Percentiles rank a stretch among this genome's conserved stretches.
These are phyloP conservation scores for Halocaridina rubra DNA, from an alignment of 2,888 invertebrate genomes.

Conservation along the genomic window DNA sequence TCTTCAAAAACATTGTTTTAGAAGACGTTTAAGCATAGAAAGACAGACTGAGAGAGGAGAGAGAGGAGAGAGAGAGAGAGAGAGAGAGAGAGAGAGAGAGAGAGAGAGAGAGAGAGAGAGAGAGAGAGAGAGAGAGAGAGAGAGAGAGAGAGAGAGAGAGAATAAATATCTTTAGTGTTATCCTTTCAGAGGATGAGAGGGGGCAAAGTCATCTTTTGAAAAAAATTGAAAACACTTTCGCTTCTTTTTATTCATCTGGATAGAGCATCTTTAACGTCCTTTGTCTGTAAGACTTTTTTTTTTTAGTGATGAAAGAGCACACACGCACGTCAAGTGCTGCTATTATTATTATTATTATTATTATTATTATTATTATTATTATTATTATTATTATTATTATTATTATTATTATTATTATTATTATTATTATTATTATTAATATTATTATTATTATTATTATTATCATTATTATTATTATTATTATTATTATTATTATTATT, in stretches of 20 bases:
- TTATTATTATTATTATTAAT: background rate
- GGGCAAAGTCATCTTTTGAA: too few species aligned
- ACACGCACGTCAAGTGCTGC: too few species aligned
- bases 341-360: background rate
- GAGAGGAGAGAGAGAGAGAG: background rate
- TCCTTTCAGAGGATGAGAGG: too few species aligned
- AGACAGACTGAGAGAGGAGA: background rate
- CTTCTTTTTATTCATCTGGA: too few species aligned
- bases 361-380: background rate
- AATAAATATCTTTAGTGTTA: too few species aligned
- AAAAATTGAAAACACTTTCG: too few species aligned
- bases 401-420: background rate
- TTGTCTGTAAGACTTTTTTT: too few species aligned
- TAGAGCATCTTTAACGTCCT: too few species aligned
- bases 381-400: background rate
- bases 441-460: background rate
- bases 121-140: background rate
- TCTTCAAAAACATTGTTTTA: background rate
- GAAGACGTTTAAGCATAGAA: background rate
- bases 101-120: background rate
- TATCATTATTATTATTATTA: conserved; percentile 1
- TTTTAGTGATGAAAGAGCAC: too few species aligned
- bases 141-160: background rate
- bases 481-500: conserved; percentile 1
- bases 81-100: background rate